Conservation (phyloP, 1,140 invertebrate genomes). For the Nephila pilipes region DNA sequence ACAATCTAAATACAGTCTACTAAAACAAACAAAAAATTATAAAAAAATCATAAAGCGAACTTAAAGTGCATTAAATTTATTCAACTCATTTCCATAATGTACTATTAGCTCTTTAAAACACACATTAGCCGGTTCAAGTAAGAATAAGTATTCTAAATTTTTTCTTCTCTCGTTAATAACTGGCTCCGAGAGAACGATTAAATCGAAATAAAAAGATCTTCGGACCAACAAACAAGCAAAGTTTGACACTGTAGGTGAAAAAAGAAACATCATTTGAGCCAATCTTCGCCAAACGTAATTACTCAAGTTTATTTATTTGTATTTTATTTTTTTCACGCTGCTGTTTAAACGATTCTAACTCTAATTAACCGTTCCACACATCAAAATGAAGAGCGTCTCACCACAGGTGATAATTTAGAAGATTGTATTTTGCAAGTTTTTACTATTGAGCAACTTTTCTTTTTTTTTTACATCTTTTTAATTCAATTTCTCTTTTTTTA, state of each 20-base stretch:
- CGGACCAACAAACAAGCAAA: neutral
- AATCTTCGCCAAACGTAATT: conserved; percentile 21
- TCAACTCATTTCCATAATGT: conserved; percentile 25
- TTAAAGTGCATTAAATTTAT: conserved; percentile 1
- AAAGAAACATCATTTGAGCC: conserved; percentile 1
- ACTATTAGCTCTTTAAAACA: conserved; percentile 6
- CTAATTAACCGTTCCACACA: neutral
- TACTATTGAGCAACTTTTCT: neutral
- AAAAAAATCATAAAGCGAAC: neutral
- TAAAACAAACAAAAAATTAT: no score
- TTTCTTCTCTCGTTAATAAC: neutral
- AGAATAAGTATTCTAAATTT: neutral
- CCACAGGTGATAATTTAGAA: conserved; percentile 20
- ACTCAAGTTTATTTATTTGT: conserved; percentile 28
- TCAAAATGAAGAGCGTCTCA: neutral
- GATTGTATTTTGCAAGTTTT: conserved; percentile 28
- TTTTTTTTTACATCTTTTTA: neutral
- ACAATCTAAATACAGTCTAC: no score
- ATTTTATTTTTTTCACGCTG: neutral
- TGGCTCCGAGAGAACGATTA: neutral
- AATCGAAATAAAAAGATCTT: neutral
- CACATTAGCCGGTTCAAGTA: neutral
- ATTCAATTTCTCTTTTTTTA: neutral
- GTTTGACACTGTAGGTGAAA: neutral
- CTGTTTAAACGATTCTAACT: neutral